Conservation (phyloP, 1,140 invertebrate genomes). For the Arctopsyche grandis region DNA sequence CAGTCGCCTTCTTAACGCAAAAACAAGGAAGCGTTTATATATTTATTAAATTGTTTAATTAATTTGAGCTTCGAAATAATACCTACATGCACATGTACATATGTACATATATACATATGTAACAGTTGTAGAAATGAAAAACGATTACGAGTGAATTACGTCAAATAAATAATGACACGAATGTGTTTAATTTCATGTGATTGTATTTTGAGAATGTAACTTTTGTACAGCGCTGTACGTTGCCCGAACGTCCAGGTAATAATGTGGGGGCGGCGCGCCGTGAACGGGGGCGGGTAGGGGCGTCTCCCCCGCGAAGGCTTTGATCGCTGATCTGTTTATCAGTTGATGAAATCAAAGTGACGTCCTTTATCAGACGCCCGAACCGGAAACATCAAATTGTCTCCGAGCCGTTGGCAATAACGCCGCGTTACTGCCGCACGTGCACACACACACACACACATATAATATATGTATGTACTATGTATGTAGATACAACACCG, state of each 20-base stretch:
- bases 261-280: neutral
- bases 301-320: conserved; percentile 46
- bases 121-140: neutral
- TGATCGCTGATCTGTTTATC: conserved; percentile 55
- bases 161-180: no score
- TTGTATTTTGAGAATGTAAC: no score
- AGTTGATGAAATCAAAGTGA: conserved; percentile 55
- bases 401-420: conserved; percentile 32
- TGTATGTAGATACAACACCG: neutral
- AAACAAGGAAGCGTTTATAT: neutral
- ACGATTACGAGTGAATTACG: no score
- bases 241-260: neutral
- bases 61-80: no score
- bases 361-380: conserved; percentile 51
- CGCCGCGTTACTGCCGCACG: conserved; percentile 22
- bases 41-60: no score
- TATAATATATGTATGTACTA: neutral
- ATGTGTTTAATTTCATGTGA: no score
- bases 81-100: neutral
- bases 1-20: neutral
- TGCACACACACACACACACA: neutral
- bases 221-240: no score
- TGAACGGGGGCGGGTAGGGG: conserved; percentile 9
- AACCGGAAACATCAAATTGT: conserved; percentile 51
- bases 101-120: neutral